A percentile compares a stretch with the other conserved stretches of the same genome.
Evolutionary conservation across 2,888 invertebrate genomes (phyloP).

Genomic region (Podabrus alpinus): DNA sequence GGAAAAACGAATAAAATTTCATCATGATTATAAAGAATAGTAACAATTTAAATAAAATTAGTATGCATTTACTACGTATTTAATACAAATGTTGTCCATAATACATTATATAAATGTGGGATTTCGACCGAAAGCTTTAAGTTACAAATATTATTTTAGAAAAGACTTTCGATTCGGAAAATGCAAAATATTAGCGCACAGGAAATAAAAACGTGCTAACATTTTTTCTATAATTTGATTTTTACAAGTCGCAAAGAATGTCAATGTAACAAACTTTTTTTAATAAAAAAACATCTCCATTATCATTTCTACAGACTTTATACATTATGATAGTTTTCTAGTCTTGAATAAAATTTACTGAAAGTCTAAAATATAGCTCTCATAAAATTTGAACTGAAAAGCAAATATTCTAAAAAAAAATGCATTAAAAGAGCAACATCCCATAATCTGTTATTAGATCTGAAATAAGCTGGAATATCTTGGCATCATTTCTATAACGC

Average conservation of each 20-base stretch:
- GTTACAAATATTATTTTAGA: no score
- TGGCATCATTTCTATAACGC: conserved; percentile 25
- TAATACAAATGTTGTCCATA: neutral
- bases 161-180: no score
- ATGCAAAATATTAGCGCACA: no score
- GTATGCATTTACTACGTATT: neutral
- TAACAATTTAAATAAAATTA: neutral
- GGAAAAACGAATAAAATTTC: neutral
- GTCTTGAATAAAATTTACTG: conserved; percentile 9
- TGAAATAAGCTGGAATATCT: conserved; percentile 21
- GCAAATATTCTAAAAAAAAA: conserved; percentile 13
- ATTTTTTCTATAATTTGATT: neutral
- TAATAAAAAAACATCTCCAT: neutral
- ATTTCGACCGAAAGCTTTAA: neutral
- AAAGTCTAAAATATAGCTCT: conserved; percentile 17
- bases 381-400: conserved; percentile 11
- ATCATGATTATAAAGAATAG: neutral
- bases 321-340: conserved; percentile 8
- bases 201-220: neutral
- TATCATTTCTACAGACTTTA: neutral
- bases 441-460: conserved; percentile 30
- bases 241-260: neutral
- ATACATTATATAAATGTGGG: neutral
- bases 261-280: neutral
- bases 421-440: conserved; percentile 23